phyloP scores from a whole-genome alignment of 2,888 invertebrate species.

The Ornithoptera priamus region DNA sequence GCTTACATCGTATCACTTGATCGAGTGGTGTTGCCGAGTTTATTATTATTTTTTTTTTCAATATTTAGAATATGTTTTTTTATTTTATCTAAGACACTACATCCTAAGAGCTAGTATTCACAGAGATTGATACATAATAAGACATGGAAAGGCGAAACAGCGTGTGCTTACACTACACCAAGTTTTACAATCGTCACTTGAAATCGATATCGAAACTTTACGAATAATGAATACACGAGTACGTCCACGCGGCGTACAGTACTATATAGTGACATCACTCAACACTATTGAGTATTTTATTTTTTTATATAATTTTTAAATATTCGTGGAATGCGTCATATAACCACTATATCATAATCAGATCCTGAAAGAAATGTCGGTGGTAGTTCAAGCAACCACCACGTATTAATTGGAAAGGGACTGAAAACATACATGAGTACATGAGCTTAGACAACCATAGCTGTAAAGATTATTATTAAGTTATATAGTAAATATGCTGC shows the following conservation, averaged over 20 bases:
- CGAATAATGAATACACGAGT: constrained; percentile 39
- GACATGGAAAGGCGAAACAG: constrained; percentile 72
- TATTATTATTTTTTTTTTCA: constrained; percentile 29
- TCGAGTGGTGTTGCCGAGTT: constrained; percentile 75
- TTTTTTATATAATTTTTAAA: constrained; percentile 31
- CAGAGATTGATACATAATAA: constrained; percentile 71
- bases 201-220: constrained; percentile 28
- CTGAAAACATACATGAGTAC: constrained; percentile 21
- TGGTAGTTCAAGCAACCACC: constrained; percentile 1
- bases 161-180: constrained; percentile 63
- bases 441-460: constrained; percentile 13
- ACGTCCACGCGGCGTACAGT: constrained; percentile 10
- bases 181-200: constrained; percentile 33
- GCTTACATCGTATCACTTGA: constrained; percentile 75
- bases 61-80: constrained; percentile 72
- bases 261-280: constrained; percentile 11
- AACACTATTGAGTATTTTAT: constrained; percentile 19
- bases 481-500: constrained; percentile 65
- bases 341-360: constrained; percentile 32
- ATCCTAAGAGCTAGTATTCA: constrained; percentile 75
- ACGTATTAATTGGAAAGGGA: constrained; percentile 14
- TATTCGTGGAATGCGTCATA: constrained; percentile 42
- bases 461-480: constrained; percentile 39
- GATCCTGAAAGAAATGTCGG: constrained; percentile 20
- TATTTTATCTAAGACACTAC: constrained; percentile 71